Evolutionary conservation across 2,113 vertebrate genomes (phyloP).

Genomic region (Podarcis raffonei): DNA sequence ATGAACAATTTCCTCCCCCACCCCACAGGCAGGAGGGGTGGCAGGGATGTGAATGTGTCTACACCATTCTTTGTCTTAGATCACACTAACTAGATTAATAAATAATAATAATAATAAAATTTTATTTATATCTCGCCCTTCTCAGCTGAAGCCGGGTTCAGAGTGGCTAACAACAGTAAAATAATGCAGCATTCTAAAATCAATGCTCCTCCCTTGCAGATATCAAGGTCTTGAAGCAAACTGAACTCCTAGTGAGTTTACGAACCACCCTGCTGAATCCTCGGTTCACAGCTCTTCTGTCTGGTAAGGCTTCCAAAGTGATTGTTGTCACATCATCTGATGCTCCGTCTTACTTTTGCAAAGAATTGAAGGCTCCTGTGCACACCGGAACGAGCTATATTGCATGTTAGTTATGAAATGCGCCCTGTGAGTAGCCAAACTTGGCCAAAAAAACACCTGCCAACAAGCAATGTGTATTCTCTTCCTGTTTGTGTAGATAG

Average conservation of each 20-base stretch:
- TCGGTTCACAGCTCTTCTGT: not conserved
- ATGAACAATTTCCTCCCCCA: no score
- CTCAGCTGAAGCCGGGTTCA: no score
- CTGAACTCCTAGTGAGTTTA: slow-evolving; percentile 42
- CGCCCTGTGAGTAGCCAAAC: no score
- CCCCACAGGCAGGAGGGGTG: not conserved
- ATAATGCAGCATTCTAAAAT: no score
- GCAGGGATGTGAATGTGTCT: no score
- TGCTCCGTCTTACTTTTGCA: not conserved
- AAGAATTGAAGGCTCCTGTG: no score
- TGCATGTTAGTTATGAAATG: no score
- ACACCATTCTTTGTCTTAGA: not conserved
- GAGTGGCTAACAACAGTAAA: no score
- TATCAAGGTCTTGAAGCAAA: slow-evolving; percentile 50
- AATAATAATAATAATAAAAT: no score
- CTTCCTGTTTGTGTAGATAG: not conserved
- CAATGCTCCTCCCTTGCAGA: not conserved
- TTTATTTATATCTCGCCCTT: no score
- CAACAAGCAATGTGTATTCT: not conserved
- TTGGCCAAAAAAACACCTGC: not conserved
- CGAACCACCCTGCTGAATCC: slow-evolving; percentile 51
- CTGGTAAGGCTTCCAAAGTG: not conserved
- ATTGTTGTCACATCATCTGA: not conserved
- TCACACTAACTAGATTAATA: not conserved
- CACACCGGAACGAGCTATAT: no score